Evolutionary conservation across 2,888 invertebrate species (phyloP).

Genomic region (Spodoptera picta): DNA sequence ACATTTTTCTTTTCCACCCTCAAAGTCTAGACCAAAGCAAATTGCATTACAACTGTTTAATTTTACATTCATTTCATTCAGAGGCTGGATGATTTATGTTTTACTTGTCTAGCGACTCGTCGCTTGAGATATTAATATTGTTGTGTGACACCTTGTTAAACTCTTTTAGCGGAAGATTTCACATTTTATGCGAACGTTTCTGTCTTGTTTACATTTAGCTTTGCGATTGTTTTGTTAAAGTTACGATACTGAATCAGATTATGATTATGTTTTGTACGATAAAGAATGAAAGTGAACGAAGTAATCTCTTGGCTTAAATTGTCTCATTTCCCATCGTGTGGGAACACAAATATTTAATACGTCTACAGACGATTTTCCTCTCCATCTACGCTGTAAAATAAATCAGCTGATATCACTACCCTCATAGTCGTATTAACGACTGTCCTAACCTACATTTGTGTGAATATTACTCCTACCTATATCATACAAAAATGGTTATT

Average conservation of each 20-base stretch:
- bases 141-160: constrained; percentile 37
- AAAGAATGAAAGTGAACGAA: no score
- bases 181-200: no score
- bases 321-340: constrained; percentile 1
- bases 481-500: constrained; percentile 53
- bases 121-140: constrained; percentile 28
- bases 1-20: constrained; percentile 26
- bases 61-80: constrained; percentile 50
- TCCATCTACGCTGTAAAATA: constrained; percentile 45
- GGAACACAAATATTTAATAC: constrained; percentile 8
- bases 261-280: no score
- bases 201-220: no score
- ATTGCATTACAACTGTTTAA: constrained; percentile 51
- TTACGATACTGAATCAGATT: background rate
- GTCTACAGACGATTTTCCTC: constrained; percentile 26
- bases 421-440: constrained; percentile 51
- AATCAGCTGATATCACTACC: constrained; percentile 49
- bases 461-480: constrained; percentile 51
- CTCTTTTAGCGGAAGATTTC: constrained; percentile 3
- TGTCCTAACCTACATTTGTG: constrained; percentile 50
- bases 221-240: constrained; percentile 7
- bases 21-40: constrained; percentile 39
- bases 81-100: constrained; percentile 50
- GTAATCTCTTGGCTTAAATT: no score
- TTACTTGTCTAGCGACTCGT: constrained; percentile 37